Base-by-base conservation (phyloP, 1,140 invertebrate species). In the Sycophila sp. region DNA sequence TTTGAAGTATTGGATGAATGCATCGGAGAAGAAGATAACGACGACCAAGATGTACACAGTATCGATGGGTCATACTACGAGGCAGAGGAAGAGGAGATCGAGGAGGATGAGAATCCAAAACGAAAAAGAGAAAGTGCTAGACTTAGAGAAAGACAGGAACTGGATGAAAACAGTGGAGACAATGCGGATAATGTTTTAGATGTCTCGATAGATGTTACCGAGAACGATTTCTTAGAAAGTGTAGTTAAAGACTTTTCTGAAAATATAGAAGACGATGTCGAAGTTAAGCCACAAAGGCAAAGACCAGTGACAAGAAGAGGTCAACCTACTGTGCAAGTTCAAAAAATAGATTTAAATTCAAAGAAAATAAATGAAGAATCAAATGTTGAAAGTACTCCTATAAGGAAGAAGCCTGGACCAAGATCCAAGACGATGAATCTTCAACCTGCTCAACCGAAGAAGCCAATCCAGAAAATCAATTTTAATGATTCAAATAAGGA, bases 1-100 rank as follows among this genome's bases (percentile, higher is more conserved):
- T 78, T 80, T 60, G 66, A 83, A 69, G 69, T 83, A 28, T 51
- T 80, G 36, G 80, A 83, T 42, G 80, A 81, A 65, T 79, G 77
- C 64, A 32, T 51, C 2, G 78, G 74, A 58, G 75, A 78, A 36
- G 79, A 83, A 17, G 80, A 80, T 3, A 17, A 51, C 63, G 30
- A 65, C 47, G 36, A 60, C 11, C 40, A 63, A 10, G 45, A 70
- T 64, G 28, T 40, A 63, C 17, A 15, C 42, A 70, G 51, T 45
- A 32, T 22, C 15, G 47, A 38, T 34, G 65, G 55, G 15, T 38
- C 55, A 17, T 49, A 60, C 7, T 30, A 63, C 40, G 62, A 73
- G 0, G 55, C 66, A 1, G 34, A 68, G 2, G 36, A 58, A 4
- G 58, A 34, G 13, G 38, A 58, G 4, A 26, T 56, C 47, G 30